Evolutionary conservation across 2,113 vertebrate genomes (phyloP), one percentile per base, ranked within the genome.

Genomic region (Halichoeres trimaculatus): DNA sequence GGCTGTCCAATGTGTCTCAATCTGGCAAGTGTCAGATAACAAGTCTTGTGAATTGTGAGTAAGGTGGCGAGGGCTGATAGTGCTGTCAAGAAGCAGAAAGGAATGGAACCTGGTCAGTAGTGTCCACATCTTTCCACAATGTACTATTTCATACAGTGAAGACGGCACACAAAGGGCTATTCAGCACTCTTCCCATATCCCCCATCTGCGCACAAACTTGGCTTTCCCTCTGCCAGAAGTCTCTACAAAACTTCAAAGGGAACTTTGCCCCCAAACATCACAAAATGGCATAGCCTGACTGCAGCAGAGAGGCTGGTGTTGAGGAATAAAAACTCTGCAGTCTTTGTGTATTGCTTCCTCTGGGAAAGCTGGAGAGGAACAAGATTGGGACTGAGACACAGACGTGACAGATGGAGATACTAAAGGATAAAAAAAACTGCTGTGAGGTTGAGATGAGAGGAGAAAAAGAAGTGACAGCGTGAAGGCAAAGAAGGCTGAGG

Each of bases 1-100:
- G 40, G 47, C 66, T 55, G 70, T 70, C 64, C 84, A 70, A 86
- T 70, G 60, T 60, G 56, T 85, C 77, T 89, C 85, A 80, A 85
- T 90, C 84, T 90, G 88, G 76, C 82, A 59, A 22, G 78, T 24
- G 69, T 74, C 73, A 89, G 90, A 91, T 90, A 91, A 77, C 80
- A 54, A 8, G 8, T 66, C 57, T 22, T 55, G 65, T 75, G 75
- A 85, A 80, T 74, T 63, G 85, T 10, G 48, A 66, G 75, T 48
- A 83, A 86, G 83, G 89, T 86, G 85, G 43, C 19, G 14, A 69
- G 74, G 60, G 69, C 78, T 76, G 87, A 88, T 87, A 88, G 77
- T 38, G 51, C 63, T 47, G 63, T 70, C 50, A 63, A 72, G 64
- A 48, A 75, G 36, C 63, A 55, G 41, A 72, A 78, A 77, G 54